These are phyloP conservation scores for Phortica variegata DNA, from an alignment of 1,140 invertebrate species.

Conservation along the genomic window DNA sequence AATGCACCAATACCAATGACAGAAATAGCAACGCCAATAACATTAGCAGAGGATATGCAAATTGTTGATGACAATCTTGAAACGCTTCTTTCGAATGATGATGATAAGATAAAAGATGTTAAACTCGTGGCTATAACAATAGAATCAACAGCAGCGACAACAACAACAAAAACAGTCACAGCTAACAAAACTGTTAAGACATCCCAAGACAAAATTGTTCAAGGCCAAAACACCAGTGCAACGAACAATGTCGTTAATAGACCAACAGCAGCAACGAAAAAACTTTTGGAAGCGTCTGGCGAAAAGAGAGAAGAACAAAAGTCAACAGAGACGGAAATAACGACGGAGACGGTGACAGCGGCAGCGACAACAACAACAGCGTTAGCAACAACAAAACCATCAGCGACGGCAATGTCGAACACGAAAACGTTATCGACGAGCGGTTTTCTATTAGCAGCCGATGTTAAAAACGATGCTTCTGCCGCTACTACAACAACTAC, in stretches of 20 bases:
- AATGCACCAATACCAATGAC: not conserved
- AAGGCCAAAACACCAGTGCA: no score
- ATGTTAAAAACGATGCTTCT: no score
- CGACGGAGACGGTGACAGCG: not conserved
- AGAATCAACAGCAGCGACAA: slow-evolving; percentile 6
- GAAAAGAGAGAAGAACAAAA: not conserved
- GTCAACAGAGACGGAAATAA: not conserved
- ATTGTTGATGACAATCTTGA: slow-evolving; percentile 7
- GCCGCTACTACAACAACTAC: no score
- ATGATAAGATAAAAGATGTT: slow-evolving; percentile 10
- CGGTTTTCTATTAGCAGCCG: no score
- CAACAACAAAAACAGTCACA: slow-evolving; percentile 1
- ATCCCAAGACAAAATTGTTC: no score
- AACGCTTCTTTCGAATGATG: not conserved
- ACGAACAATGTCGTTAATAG: no score
- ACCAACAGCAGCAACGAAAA: not conserved
- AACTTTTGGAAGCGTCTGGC: not conserved
- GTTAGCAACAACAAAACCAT: no score
- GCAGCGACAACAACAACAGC: not conserved
- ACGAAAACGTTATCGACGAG: no score
- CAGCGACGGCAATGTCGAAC: no score
- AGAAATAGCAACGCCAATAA: not conserved
- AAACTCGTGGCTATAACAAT: slow-evolving; percentile 6
- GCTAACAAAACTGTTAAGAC: no score
- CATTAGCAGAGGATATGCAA: not conserved